phyloP scores from a whole-genome alignment of 2,888 invertebrate genomes.

The Elegia similella region DNA sequence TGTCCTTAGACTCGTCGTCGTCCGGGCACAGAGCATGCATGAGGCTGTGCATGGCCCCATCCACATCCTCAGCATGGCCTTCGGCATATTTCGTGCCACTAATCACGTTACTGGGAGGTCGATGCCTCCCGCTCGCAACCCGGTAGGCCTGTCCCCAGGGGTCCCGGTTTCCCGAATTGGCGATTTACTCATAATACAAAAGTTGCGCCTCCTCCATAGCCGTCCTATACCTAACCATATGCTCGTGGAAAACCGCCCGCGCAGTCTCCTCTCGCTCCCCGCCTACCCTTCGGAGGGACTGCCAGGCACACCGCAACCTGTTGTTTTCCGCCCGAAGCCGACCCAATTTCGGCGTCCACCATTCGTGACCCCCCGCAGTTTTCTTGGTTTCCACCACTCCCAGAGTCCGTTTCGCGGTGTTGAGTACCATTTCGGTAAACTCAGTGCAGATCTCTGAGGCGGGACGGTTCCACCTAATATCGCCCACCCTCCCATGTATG shows the following conservation, averaged over 20 bases:
- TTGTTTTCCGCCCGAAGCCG: neutral
- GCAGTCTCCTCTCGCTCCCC: conserved; percentile 7
- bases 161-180: conserved; percentile 17
- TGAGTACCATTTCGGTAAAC: neutral
- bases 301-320: conserved; percentile 12
- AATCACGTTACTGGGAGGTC: no score
- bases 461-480: neutral
- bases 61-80: conserved; percentile 17
- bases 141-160: conserved; percentile 11
- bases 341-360: neutral
- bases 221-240: neutral
- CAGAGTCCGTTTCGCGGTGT: conserved; percentile 2
- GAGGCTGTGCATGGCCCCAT: conserved; percentile 24
- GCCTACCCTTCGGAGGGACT: conserved; percentile 9
- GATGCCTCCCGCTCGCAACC: neutral
- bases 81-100: neutral
- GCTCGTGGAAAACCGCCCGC: conserved; percentile 13
- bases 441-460: neutral
- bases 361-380: neutral
- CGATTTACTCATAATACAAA: no score
- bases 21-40: conserved; percentile 35
- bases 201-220: neutral
- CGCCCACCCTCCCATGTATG: conserved; percentile 10
- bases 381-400: neutral
- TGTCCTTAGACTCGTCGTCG: conserved; percentile 26